Evolutionary conservation across 2,113 vertebrate species (phyloP).

Genomic region (Ammodytes dubius): DNA sequence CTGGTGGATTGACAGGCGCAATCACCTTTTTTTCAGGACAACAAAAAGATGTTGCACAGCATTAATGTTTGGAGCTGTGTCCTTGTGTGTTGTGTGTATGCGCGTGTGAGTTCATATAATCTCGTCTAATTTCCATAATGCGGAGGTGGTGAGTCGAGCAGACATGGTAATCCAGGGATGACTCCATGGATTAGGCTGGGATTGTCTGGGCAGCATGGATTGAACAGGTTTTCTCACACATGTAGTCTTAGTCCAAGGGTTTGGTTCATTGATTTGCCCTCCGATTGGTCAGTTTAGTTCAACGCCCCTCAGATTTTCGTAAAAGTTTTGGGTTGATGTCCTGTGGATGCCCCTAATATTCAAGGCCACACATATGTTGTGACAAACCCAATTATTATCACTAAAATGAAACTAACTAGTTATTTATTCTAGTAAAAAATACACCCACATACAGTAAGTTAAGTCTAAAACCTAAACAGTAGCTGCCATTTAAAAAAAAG

Average conservation of each 20-base stretch:
- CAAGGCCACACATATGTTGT: not conserved
- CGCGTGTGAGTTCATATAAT: conserved; percentile 48
- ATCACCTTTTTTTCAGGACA: conserved; percentile 34
- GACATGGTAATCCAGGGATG: conserved; percentile 76
- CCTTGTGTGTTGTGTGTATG: not conserved
- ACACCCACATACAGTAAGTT: not conserved
- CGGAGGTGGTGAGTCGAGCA: conserved; percentile 57
- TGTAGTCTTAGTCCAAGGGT: not conserved
- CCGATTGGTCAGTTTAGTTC: conserved; percentile 43
- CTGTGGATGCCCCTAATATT: not conserved
- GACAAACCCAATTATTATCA: not conserved
- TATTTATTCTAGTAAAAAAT: not conserved
- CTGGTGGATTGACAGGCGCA: conserved; percentile 34
- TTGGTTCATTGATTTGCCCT: conserved; percentile 34
- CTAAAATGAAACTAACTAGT: not conserved
- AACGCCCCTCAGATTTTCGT: conserved; percentile 21
- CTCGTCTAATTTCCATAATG: conserved; percentile 66
- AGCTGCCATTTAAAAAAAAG: conserved; percentile 28
- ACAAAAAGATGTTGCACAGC: conserved; percentile 5
- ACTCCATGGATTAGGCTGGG: conserved; percentile 72
- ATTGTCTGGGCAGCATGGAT: conserved; percentile 73
- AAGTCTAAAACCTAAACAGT: not conserved
- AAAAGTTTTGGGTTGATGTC: not conserved
- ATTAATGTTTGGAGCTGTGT: not conserved
- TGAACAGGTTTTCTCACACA: conserved; percentile 64